phyloP scores from a whole-genome alignment of 2,113 vertebrate species.

The Zingel zingel region DNA sequence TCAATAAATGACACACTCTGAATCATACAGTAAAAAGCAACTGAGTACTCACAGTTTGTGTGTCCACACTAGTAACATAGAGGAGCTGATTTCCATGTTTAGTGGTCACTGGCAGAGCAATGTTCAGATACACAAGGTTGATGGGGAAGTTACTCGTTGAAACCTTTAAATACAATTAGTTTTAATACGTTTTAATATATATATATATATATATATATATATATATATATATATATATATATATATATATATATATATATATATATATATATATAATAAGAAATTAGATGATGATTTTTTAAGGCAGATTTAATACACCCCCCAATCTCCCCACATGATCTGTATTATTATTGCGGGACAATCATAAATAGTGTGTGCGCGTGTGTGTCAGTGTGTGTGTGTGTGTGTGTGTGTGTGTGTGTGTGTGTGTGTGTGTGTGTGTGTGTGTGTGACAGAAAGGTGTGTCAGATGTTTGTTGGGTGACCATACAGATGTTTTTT shows the following conservation, averaged over 20 bases:
- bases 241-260: too few species aligned
- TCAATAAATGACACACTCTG: not conserved
- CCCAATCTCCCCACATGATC: too few species aligned
- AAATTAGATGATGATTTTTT: not conserved
- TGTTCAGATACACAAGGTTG: constrained; percentile 84
- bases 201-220: too few species aligned
- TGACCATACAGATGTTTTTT: too few species aligned
- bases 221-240: too few species aligned
- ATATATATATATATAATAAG: not conserved
- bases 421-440: too few species aligned
- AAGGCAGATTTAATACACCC: not conserved
- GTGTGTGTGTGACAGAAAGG: too few species aligned
- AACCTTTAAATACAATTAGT: constrained; percentile 76
- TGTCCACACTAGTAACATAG: constrained; percentile 86
- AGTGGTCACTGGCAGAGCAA: constrained; percentile 86
- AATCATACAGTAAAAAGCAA: not conserved
- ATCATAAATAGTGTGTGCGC: too few species aligned
- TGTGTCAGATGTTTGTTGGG: too few species aligned
- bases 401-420: too few species aligned
- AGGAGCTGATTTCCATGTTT: constrained; percentile 87
- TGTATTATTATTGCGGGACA: too few species aligned
- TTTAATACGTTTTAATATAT: not conserved
- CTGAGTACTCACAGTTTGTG: constrained; percentile 79
- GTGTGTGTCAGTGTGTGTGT: too few species aligned
- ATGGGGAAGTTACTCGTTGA: constrained; percentile 87